Evolutionary conservation across 2,888 invertebrate genomes (phyloP).

Genomic region (Drosophila imparisetae): DNA sequence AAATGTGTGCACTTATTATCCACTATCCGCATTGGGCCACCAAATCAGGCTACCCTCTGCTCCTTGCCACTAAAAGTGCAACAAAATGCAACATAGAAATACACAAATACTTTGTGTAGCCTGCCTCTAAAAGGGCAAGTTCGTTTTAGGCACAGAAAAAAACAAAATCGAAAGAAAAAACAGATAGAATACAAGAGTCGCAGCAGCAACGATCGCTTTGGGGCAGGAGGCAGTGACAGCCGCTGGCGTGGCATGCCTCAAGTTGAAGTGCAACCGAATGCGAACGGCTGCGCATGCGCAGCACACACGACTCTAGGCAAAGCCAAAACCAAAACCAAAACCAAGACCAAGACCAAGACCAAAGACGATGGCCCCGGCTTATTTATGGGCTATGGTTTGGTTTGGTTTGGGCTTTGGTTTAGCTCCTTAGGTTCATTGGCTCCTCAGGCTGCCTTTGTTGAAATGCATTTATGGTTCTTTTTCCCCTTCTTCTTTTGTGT

Average conservation of each 20-base stretch:
- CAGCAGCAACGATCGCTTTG: slow-evolving; percentile 16
- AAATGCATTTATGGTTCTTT: slow-evolving; percentile 74
- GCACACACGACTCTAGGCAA: slow-evolving; percentile 45
- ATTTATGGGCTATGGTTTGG: slow-evolving; percentile 72
- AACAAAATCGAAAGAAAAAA: slow-evolving; percentile 29
- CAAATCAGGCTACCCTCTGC: background rate
- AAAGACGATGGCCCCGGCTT: slow-evolving; percentile 51
- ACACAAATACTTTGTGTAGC: slow-evolving; percentile 39
- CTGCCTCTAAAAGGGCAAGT: slow-evolving; percentile 50
- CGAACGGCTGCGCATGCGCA: slow-evolving; percentile 73
- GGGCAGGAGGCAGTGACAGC: slow-evolving; percentile 35
- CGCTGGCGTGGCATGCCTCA: slow-evolving; percentile 66
- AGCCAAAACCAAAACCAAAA: background rate
- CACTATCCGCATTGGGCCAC: background rate
- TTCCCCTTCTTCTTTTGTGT: slow-evolving; percentile 19
- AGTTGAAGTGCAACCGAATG: slow-evolving; percentile 75
- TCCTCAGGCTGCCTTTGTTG: slow-evolving; percentile 69
- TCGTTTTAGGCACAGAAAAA: slow-evolving; percentile 28
- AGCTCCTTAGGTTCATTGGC: slow-evolving; percentile 76
- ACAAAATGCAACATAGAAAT: slow-evolving; percentile 53
- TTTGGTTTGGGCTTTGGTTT: slow-evolving; percentile 68
- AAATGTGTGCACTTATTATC: background rate
- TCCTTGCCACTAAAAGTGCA: slow-evolving; percentile 22
- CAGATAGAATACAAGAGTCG: slow-evolving; percentile 37
- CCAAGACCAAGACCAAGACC: background rate